These are phyloP conservation scores for Pelodytes ibericus DNA, from an alignment of 2,797 vertebrate species.

Conservation along the genomic window DNA sequence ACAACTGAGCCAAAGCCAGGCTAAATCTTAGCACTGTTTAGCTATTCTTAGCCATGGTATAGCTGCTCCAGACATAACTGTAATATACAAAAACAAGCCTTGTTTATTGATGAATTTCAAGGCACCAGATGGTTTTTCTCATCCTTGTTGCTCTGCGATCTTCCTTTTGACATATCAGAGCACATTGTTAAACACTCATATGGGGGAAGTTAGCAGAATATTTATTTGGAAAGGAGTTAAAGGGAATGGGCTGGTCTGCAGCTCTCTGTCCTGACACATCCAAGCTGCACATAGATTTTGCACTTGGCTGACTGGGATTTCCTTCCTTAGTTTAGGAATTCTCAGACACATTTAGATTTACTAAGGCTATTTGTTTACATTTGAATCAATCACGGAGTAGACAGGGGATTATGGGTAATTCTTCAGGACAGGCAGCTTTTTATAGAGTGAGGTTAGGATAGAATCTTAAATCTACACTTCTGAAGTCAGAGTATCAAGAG, in stretches of 20 bases:
- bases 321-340: conserved; percentile 17
- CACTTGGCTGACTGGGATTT: conserved; percentile 33
- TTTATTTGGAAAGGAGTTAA: conserved; percentile 29
- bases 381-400: conserved; percentile 3
- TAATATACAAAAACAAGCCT: not conserved
- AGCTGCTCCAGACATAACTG: not conserved
- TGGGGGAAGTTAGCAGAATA: conserved; percentile 18
- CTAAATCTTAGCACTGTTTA: not conserved
- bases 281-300: conserved; percentile 28
- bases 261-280: conserved; percentile 16
- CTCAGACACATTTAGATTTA: conserved; percentile 7
- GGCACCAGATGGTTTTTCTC: conserved; percentile 33
- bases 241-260: conserved; percentile 10
- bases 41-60: not conserved
- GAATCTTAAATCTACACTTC: not conserved
- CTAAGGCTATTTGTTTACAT: conserved; percentile 21
- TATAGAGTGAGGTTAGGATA: not conserved
- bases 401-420: not conserved
- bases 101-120: conserved; percentile 17
- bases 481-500: not conserved
- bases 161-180: conserved; percentile 28
- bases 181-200: conserved; percentile 19
- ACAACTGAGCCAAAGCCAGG: not conserved
- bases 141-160: not conserved
- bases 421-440: not conserved